Base-by-base conservation (phyloP, 2,888 invertebrate genomes). In the Julus scandinavius region DNA sequence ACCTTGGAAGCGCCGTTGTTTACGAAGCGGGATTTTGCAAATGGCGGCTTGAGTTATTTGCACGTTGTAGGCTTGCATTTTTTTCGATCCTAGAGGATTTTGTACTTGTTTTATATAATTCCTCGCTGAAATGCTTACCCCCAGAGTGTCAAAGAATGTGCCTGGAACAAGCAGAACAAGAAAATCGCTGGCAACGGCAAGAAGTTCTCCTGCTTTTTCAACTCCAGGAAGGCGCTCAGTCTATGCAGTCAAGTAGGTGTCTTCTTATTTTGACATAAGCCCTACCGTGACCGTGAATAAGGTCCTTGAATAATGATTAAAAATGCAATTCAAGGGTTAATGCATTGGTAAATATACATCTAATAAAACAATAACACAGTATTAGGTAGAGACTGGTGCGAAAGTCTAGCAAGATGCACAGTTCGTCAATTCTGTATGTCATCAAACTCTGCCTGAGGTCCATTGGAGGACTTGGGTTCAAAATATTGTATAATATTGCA, bases 91-190 rank as follows among this genome's bases (percentile, higher is more conserved):
- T n/a, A 4, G 17, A 3, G n/a, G n/a, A n/a, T 63, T 63, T n/a
- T n/a, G 0, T 6, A 5, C n/a, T 63, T 2, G 4, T 63, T 63
- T n/a, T n/a, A 63, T 6, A 63, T n/a, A 17, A 5, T 63, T 63
- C 6, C 45, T 45, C 7, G n/a, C 2, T 63, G n/a, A 63, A 63
- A 63, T 63, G 58, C 58, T 63, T 5, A 63, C 17, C 6, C 58
- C 58, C 2, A 63, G 58, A 63, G 58, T n/a, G 58, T 63, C 58
- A 17, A 84, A 84, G 17, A 84, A 40, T 84, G 84, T 84, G 4
- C 40, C 84, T 29, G 41, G 84, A 41, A 84, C 84, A 84, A 84
- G 84, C 84, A 84, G 84, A 17, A 84, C 84, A 84, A 40, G 84
- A 45, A 84, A 84, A 38, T 84, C 84, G 40, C 41, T 84, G 38